These are phyloP conservation scores for Acanthis flammea DNA, from an alignment of 2,797 vertebrate species.

Conservation along the genomic window DNA sequence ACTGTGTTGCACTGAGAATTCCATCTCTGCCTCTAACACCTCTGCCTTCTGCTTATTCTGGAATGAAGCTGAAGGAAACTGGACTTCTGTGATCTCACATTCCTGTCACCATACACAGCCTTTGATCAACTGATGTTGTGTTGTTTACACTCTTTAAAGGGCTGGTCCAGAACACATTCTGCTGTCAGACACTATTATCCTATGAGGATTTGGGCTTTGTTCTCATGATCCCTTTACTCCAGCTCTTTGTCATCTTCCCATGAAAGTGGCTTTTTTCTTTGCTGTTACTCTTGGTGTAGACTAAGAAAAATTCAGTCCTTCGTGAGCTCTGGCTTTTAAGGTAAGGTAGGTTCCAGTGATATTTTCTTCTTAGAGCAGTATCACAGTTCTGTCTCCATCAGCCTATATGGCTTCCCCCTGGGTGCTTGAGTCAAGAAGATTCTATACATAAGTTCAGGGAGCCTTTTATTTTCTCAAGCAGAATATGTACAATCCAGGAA, in stretches of 20 bases:
- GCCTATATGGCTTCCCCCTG: background rate
- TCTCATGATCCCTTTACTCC: conserved; percentile 6
- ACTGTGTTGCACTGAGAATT: background rate
- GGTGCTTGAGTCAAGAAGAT: background rate
- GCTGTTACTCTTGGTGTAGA: background rate
- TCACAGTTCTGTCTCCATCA: background rate
- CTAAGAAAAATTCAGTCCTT: conserved; percentile 1
- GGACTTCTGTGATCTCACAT: conserved; percentile 24
- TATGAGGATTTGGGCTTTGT: conserved; percentile 18
- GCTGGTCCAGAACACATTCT: background rate
- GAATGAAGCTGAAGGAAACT: conserved; percentile 3
- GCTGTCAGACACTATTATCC: conserved; percentile 19
- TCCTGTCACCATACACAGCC: background rate
- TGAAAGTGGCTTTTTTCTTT: conserved; percentile 11
- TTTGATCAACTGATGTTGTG: conserved; percentile 35
- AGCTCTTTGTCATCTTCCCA: conserved; percentile 33
- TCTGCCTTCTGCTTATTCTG: conserved; percentile 9
- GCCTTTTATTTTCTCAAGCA: background rate
- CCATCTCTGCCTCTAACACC: background rate
- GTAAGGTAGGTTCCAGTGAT: background rate
- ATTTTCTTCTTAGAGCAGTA: background rate
- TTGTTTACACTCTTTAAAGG: conserved; percentile 17
- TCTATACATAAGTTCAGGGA: accelerated
- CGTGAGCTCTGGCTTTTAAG: background rate
- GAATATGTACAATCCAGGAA: background rate